Base-by-base conservation (phyloP, 92 coral and sea anemone species). In the Siderastrea radians region DNA sequence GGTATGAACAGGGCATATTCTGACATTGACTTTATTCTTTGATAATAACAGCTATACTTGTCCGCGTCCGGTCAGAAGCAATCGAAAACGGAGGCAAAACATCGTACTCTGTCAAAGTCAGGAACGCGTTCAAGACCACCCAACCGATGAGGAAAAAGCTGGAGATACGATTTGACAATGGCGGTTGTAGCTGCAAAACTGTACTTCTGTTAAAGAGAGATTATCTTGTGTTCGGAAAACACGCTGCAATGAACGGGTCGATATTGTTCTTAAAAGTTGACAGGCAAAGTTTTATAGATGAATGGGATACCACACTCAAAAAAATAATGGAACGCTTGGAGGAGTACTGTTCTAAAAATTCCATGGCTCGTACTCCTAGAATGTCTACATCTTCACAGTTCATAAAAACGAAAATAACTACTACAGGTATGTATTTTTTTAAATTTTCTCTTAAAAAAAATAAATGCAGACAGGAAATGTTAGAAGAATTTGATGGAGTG, bases 181-280 rank as follows among this genome's bases (percentile, higher is more conserved):
- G 49, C 26, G 2, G 48, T 2, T 90, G 93, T 66, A 78, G 17
- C 6, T 90, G 93, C 81, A 79, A 26, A 63, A 13, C 69, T 11
- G 75, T 44, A 5, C 72, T 90, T 6, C 45, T 49, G 1, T 54
- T 78, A 4, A 84, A 79, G 15, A 73, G 55, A 48, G 83, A 85
- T 13, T 90, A 84, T 49, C 59, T 90, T 1, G 74, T 90, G 3
- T 26, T 90, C 44, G 93, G 93, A 0, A 87, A 75, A 14, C 75
- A 78, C 52, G 60, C 64, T 43, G 8, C 45, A n/a, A 79, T 59
- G 65, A 85, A 58, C 62, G 68, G 78, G 45, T 79, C 82, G 45
- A 79, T 53, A 26, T 46, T 17, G 4, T 44, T 79, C 44, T 72
- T 90, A n/a, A 79, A 65, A 43, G 67, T 90, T 12, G 72, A 82